Percentiles rank a stretch among this genome's conserved stretches.
These are phyloP conservation scores for Dorcus hopei DNA, from an alignment of 2,888 invertebrate species.

Conservation along the genomic window DNA sequence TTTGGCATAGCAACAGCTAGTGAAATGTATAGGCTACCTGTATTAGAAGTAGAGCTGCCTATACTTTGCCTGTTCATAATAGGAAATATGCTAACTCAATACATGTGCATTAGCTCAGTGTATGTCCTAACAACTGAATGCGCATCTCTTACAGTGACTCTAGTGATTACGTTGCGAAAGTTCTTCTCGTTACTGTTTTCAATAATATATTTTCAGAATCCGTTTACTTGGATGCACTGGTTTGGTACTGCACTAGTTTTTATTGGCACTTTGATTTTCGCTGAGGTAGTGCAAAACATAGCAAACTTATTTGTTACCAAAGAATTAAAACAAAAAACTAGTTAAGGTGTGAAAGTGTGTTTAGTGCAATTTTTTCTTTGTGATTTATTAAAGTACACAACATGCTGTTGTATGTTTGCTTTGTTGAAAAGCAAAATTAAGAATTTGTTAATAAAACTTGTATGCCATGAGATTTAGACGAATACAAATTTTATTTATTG, in stretches of 20 bases:
- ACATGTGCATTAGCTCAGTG: conserved; percentile 90
- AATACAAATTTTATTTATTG: no score
- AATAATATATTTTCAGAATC: conserved; percentile 90
- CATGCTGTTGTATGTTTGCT: no score
- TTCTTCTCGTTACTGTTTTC: conserved; percentile 95
- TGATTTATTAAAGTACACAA: no score
- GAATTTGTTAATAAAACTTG: no score
- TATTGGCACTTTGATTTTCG: conserved; percentile 88
- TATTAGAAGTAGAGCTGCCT: conserved; percentile 65
- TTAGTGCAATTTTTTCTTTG: no score
- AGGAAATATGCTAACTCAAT: conserved; percentile 86
- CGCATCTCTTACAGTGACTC: conserved; percentile 88
- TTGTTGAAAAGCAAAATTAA: no score
- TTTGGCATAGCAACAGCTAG: conserved; percentile 68
- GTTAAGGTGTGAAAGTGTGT: neutral
- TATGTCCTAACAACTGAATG: conserved; percentile 93
- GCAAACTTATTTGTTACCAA: neutral
- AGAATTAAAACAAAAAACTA: neutral
- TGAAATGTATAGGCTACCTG: conserved; percentile 55
- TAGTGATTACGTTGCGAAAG: conserved; percentile 93
- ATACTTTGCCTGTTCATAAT: conserved; percentile 73
- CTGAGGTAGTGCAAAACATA: conserved; percentile 57
- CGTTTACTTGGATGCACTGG: conserved; percentile 91
- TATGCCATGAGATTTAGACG: no score
- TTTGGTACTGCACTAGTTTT: conserved; percentile 88